Conservation (phyloP, 2,888 invertebrate genomes). For the Drosophila yooni region DNA sequence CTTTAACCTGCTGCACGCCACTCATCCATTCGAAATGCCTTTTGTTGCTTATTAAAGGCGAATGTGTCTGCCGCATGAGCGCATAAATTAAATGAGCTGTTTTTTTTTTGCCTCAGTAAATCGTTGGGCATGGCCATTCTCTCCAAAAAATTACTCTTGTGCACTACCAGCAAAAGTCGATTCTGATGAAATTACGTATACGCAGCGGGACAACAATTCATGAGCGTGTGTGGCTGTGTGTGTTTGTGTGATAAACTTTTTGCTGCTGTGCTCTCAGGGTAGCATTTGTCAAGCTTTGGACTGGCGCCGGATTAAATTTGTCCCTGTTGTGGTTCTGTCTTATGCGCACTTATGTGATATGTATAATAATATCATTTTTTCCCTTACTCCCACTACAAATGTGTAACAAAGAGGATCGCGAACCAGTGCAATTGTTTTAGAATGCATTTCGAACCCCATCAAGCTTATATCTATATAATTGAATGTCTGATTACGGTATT, state of each 20-base stretch:
- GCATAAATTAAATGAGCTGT: constrained; percentile 67
- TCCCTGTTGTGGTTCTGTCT: constrained; percentile 37
- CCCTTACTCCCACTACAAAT: neutral
- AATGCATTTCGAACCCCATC: neutral
- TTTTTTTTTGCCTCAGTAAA: constrained; percentile 27
- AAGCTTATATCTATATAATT: neutral
- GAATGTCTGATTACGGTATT: no score
- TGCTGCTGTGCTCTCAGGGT: neutral
- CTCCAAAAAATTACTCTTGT: constrained; percentile 17
- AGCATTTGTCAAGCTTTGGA: constrained; percentile 40
- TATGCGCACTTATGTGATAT: constrained; percentile 13
- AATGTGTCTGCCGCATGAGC: constrained; percentile 53
- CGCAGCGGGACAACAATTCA: constrained; percentile 44
- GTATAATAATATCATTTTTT: neutral
- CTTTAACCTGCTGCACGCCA: constrained; percentile 24
- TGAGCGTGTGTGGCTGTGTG: constrained; percentile 2
- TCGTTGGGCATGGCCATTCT: constrained; percentile 7
- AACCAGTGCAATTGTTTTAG: neutral
- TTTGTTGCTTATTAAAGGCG: constrained; percentile 64
- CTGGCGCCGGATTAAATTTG: constrained; percentile 32
- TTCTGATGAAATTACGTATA: constrained; percentile 70
- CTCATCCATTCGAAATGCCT: constrained; percentile 29
- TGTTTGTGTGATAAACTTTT: constrained; percentile 10
- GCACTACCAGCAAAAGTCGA: constrained; percentile 41
- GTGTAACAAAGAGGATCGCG: neutral